Evolutionary conservation across 2,797 vertebrate genomes (phyloP), one percentile per base, ranked within the genome.

Genomic region (Iguana delicatissima): DNA sequence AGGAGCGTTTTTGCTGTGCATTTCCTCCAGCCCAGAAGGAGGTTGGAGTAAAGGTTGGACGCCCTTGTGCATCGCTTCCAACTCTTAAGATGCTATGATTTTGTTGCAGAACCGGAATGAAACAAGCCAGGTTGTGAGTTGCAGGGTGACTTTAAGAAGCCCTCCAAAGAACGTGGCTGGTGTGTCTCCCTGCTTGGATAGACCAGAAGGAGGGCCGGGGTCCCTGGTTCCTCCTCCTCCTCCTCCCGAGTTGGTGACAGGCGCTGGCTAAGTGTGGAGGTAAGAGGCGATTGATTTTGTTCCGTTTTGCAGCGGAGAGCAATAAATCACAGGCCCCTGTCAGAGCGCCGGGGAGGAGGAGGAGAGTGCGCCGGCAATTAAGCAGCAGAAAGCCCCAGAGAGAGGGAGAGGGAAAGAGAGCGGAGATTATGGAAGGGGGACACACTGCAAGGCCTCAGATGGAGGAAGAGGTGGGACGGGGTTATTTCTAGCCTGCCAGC

Each of bases 241-340:
- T 26, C 26, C 1, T 32, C 67, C 67, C 29, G 69, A 29, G 69
- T 9, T 72, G 42, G 42, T 99, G 98, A 99, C 98, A 99, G 98
- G 97, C 97, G 97, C 96, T 97, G 96, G 97, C 98, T 98, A 98
- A 99, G 98, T 98, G 42, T 46, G 42, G 98, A 97, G 97, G 98
- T 98, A 98, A 99, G 98, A 99, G 98, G 98, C 98, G 98, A 99
- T 99, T 99, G 98, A 99, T 98, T 98, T 98, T 98, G 98, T 98
- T 98, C 98, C 97, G 98, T 98, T 98, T 98, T 98, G 98, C 98
- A 97, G 98, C 97, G 98, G 98, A 97, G 95, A 97, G 98, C 98
- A 98, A 99, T 99, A 99, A 99, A 99, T 99, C 98, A 99, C 97
- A 46, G 96, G 95, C 85, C 95, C 98, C 97, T 99, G 99, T 99